Percentiles rank a stretch among this genome's conserved stretches.
These are phyloP conservation scores for Pogonomyrmex californicus DNA, from an alignment of 1,140 invertebrate species.

Conservation along the genomic window DNA sequence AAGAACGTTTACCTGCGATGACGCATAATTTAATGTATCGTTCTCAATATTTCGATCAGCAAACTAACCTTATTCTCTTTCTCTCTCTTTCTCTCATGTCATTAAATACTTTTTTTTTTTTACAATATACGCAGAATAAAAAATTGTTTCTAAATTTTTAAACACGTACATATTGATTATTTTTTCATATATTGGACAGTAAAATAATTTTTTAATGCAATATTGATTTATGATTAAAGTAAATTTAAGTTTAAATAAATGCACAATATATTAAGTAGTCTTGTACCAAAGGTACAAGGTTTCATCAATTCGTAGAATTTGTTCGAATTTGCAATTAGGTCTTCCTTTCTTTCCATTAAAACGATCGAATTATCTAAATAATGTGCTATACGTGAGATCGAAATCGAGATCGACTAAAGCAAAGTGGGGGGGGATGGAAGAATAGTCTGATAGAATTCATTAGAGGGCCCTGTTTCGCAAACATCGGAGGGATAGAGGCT, in stretches of 20 bases:
- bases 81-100: background rate
- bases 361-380: constrained; percentile 41
- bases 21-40: constrained; percentile 22
- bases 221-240: background rate
- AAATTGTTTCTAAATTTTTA: too few relatives aligned
- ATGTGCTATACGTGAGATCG: constrained; percentile 5
- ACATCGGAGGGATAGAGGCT: constrained; percentile 29
- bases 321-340: constrained; percentile 12
- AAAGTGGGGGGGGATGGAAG: constrained; percentile 33
- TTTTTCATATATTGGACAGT: background rate
- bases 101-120: background rate
- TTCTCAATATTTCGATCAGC: background rate
- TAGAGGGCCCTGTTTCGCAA: constrained; percentile 56
- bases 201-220: background rate
- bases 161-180: background rate
- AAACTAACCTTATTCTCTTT: background rate
- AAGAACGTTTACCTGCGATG: constrained; percentile 45
- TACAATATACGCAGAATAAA: background rate
- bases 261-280: background rate
- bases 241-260: background rate
- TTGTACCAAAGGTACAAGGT: background rate
- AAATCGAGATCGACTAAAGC: constrained; percentile 41
- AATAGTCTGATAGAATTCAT: constrained; percentile 71
- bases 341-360: constrained; percentile 11
- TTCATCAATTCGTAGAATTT: constrained; percentile 36